These are phyloP conservation scores for roundworm (Caenorhabditis elegans) DNA, from an alignment of 1,140 invertebrate genomes.

Conservation along the genomic window WBcel235 BX284604.4:13150501-13151000, in stretches of 20 bases:
- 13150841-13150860: no score
- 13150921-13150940: conserved; percentile 51
- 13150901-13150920: conserved; percentile 40
- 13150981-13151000: conserved; percentile 47
- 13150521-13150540: neutral
- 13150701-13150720: neutral
- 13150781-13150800: neutral
- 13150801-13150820: no score
- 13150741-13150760: conserved; percentile 31
- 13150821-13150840: no score
- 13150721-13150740: neutral
- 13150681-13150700: neutral
- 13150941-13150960: conserved; percentile 53
- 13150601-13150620: neutral
- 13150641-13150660: conserved; percentile 15
- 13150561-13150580: no score
- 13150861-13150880: no score
- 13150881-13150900: neutral
- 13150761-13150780: conserved; percentile 14
- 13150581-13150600: no score
- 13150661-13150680: neutral
- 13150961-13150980: conserved; percentile 45
- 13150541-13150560: neutral
- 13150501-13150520: neutral
- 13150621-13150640: neutral